Conservation (phyloP, 2,888 invertebrate genomes). For the Plagodis dolabraria region DNA sequence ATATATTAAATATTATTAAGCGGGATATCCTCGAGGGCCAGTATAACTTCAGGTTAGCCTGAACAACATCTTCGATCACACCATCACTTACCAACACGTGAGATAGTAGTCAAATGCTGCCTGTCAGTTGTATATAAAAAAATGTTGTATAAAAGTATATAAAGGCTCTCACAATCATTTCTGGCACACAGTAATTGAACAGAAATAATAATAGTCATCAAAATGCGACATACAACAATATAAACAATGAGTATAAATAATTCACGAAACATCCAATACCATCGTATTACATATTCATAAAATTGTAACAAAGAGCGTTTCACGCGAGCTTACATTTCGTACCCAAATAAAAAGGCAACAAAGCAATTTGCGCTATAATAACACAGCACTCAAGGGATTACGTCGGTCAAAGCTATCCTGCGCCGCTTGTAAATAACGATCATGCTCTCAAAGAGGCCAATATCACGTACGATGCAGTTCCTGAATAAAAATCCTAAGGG, state of each 20-base stretch:
- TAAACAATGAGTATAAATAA: conserved; percentile 13
- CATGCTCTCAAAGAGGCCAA: conserved; percentile 26
- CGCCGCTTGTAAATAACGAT: conserved; percentile 30
- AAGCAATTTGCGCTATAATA: conserved; percentile 37
- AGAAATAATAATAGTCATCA: no score
- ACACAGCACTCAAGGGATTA: conserved; percentile 33
- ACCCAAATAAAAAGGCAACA: conserved; percentile 32
- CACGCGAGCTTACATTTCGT: conserved; percentile 21
- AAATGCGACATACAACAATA: not conserved
- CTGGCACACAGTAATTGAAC: no score
- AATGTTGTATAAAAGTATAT: no score
- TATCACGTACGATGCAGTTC: conserved; percentile 14
- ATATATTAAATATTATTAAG: no score
- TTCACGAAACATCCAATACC: conserved; percentile 18
- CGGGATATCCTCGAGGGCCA: no score
- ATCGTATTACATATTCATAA: conserved; percentile 25
- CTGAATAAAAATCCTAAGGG: conserved; percentile 20
- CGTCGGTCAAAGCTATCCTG: conserved; percentile 34
- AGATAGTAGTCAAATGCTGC: no score
- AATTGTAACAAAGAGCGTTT: conserved; percentile 26
- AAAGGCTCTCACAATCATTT: no score
- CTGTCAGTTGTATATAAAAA: no score
- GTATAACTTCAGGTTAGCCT: no score
- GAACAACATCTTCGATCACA: no score
- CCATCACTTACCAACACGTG: no score